Conservation (phyloP, 1,140 invertebrate species). For the Diuraphis noxia region DNA sequence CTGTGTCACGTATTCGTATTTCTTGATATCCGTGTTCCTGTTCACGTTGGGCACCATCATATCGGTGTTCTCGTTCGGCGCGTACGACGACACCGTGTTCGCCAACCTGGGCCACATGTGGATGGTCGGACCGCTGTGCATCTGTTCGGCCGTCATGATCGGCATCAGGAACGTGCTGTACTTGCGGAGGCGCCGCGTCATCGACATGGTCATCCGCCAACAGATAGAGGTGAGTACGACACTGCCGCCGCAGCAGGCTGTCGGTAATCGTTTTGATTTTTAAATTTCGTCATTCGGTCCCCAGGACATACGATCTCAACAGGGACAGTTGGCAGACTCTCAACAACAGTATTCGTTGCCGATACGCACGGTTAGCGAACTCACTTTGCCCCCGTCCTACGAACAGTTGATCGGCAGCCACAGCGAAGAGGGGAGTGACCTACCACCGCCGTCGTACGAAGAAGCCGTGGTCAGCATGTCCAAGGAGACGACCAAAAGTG, state of each 20-base stretch:
- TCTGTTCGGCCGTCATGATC: slow-evolving; percentile 71
- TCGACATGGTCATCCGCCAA: slow-evolving; percentile 69
- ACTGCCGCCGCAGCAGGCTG: slow-evolving; percentile 59
- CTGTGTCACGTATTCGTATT: slow-evolving; percentile 70
- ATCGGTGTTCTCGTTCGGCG: slow-evolving; percentile 68
- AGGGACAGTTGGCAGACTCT: neutral
- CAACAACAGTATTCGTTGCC: slow-evolving; percentile 54
- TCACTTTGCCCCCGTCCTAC: slow-evolving; percentile 66
- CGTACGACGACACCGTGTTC: slow-evolving; percentile 65
- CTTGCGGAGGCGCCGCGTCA: slow-evolving; percentile 68
- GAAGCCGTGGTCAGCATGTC: slow-evolving; percentile 66
- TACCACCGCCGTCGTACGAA: slow-evolving; percentile 65
- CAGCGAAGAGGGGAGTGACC: slow-evolving; percentile 29
- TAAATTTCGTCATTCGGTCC: slow-evolving; percentile 4
- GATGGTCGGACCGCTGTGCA: slow-evolving; percentile 71
- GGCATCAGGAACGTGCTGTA: slow-evolving; percentile 71
- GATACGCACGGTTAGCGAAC: slow-evolving; percentile 60
- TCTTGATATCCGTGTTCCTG: slow-evolving; percentile 67
- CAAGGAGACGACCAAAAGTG: slow-evolving; percentile 61
- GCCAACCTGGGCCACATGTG: slow-evolving; percentile 70
- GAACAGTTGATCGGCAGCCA: slow-evolving; percentile 62
- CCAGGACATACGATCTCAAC: neutral
- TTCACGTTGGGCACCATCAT: slow-evolving; percentile 69
- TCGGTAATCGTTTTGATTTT: neutral
- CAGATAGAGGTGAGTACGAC: slow-evolving; percentile 67